Conservation (phyloP, 2,888 invertebrate species). For the Parnassius orleans region DNA sequence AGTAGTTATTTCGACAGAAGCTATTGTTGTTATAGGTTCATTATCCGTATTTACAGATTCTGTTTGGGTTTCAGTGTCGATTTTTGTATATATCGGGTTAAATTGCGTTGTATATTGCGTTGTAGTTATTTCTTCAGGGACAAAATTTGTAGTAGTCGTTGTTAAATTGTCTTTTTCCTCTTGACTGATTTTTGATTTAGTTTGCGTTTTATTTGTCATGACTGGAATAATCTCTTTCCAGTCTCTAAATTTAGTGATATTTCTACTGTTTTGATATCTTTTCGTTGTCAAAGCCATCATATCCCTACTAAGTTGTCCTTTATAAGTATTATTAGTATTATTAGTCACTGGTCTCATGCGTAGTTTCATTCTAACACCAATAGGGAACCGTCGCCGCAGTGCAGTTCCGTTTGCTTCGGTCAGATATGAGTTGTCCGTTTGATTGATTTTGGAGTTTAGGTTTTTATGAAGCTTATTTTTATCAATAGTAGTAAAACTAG, state of each 20-base stretch:
- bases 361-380: slow-evolving; percentile 54
- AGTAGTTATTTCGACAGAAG: slow-evolving; percentile 35
- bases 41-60: slow-evolving; percentile 28
- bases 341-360: slow-evolving; percentile 57
- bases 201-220: slow-evolving; percentile 43
- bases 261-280: slow-evolving; percentile 57
- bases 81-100: slow-evolving; percentile 21
- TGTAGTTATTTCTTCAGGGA: slow-evolving; percentile 17
- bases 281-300: slow-evolving; percentile 55
- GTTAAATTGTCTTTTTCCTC: slow-evolving; percentile 31
- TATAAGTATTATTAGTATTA: slow-evolving; percentile 51
- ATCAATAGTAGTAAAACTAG: slow-evolving; percentile 24
- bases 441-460: slow-evolving; percentile 20
- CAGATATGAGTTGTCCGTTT: slow-evolving; percentile 28
- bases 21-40: slow-evolving; percentile 35
- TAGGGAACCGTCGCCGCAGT: slow-evolving; percentile 48
- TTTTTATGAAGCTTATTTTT: slow-evolving; percentile 8
- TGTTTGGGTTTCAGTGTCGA: slow-evolving; percentile 30
- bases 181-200: slow-evolving; percentile 34
- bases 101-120: background rate
- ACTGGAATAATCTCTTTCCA: slow-evolving; percentile 55
- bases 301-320: slow-evolving; percentile 62
- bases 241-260: slow-evolving; percentile 53
- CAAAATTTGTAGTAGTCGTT: slow-evolving; percentile 13
- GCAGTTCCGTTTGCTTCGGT: slow-evolving; percentile 36